Percentiles rank a stretch among this genome's conserved stretches.
Evolutionary conservation across 1,140 invertebrate genomes (phyloP).

Genomic region (Drosophila triauraria): DNA sequence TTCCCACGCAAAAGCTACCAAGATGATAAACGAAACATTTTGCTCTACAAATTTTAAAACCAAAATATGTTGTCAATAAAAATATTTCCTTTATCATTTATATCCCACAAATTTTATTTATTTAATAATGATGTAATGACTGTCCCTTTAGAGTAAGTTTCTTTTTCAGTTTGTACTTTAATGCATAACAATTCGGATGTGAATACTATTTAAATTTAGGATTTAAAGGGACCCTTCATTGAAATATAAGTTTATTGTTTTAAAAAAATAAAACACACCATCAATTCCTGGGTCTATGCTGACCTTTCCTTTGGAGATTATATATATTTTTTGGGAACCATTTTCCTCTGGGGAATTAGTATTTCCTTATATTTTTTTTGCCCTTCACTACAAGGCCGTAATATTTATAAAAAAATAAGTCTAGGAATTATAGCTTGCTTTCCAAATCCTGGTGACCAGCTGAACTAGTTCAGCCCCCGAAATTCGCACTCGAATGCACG

Average conservation of each 20-base stretch:
- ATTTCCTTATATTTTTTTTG: background rate
- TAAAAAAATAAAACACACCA: background rate
- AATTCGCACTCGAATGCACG: conserved; percentile 34
- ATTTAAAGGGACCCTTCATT: background rate
- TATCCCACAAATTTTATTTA: too few species aligned
- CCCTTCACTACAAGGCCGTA: too few species aligned
- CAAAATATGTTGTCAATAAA: too few species aligned
- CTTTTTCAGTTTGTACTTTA: background rate
- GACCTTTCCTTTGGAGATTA: background rate
- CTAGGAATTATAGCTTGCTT: conserved; percentile 3
- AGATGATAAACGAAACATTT: too few species aligned
- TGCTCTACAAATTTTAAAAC: too few species aligned
- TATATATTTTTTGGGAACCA: too few species aligned
- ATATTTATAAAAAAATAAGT: background rate
- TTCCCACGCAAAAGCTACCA: too few species aligned
- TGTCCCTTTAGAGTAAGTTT: background rate
- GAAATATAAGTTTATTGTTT: background rate
- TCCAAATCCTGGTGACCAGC: conserved; percentile 6
- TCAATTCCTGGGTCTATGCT: background rate
- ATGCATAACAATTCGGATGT: too few species aligned
- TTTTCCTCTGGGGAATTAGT: background rate
- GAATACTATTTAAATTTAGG: too few species aligned
- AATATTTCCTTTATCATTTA: too few species aligned
- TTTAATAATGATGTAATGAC: too few species aligned
- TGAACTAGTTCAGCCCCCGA: conserved; percentile 23